Base-by-base conservation (phyloP, 1,140 invertebrate species). In the Centruroides vittatus region DNA sequence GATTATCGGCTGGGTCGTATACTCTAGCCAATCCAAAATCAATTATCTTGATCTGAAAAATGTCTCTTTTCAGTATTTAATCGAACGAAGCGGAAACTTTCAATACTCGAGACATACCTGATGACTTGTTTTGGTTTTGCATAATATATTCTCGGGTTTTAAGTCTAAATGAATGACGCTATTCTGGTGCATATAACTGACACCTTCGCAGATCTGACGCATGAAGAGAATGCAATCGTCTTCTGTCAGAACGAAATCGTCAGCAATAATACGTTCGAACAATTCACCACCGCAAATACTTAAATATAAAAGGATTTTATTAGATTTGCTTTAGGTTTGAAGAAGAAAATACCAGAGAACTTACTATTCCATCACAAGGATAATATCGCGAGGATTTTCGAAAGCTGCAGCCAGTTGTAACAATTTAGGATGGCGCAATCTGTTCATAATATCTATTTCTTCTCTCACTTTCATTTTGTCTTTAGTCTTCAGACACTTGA, bases 281-380 rank as follows among this genome's bases (percentile, higher is more conserved):
- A 96, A 75, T 74, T 96, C 91, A 1, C 91, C 92, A 34, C 92
- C 92, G 65, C 86, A 86, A 68, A 94, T 86, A 70, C 92, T 93
- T 70, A 35, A 57, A 68, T 41, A 64, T 35, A 23, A 57, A 60
- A 34, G 51, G 7, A 36, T 47, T 59, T 23, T 23, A 23, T 23
- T 23, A 23, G 23, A 23, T 23, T 23, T 23, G 2, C 23, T 2
- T 23, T 23, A 2, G 2, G 23, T 23, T 23, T 23, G 23, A 23
- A 23, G 23, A 23, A 23, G 23, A 23, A 23, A 23, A 23, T 23
- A 2, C 23, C 23, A 13, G n/a, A 36, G 9, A 62, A 84, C 88
- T 86, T 79, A 95, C 92, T 91, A 94, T 80, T 98, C 93, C 70
- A 89, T 89, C 34, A 98, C 81, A 78, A 98, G 86, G 41, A 92